Percentiles rank a stretch among this genome's conserved stretches.
These are phyloP conservation scores for Blera fallax DNA, from an alignment of 2,888 invertebrate genomes.

Conservation along the genomic window DNA sequence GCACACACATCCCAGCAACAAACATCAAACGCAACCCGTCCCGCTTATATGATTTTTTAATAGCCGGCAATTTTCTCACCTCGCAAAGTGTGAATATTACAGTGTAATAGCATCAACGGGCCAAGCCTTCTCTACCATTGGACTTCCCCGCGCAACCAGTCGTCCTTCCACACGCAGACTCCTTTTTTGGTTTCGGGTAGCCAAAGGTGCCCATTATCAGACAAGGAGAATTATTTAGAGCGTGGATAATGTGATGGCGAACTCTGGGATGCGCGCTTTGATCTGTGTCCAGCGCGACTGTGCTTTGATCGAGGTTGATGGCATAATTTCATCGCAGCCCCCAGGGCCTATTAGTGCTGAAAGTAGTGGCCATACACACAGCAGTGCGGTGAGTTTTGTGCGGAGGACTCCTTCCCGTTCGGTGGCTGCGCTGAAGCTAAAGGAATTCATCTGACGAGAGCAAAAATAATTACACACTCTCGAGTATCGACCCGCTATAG, in stretches of 20 bases:
- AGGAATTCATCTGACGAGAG: constrained; percentile 49
- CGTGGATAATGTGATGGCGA: constrained; percentile 71
- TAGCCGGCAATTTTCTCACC: constrained; percentile 82
- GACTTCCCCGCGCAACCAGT: constrained; percentile 26
- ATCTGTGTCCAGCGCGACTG: constrained; percentile 70
- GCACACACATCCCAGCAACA: constrained; percentile 15
- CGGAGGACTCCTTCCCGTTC: constrained; percentile 43
- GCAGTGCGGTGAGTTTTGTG: neutral
- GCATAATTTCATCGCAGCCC: constrained; percentile 81
- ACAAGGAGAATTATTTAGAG: constrained; percentile 73
- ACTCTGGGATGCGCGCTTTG: constrained; percentile 67
- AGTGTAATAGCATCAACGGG: constrained; percentile 82
- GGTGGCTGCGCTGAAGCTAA: neutral
- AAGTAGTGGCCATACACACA: constrained; percentile 44
- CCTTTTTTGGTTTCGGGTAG: constrained; percentile 67
- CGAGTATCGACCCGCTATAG: constrained; percentile 33
- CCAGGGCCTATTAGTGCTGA: constrained; percentile 78
- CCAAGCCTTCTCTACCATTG: constrained; percentile 76
- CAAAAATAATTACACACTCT: constrained; percentile 67
- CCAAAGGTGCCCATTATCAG: constrained; percentile 72
- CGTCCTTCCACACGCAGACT: constrained; percentile 24
- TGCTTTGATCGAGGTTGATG: constrained; percentile 81
- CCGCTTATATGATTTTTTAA: constrained; percentile 81
- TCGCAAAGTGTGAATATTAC: constrained; percentile 82
- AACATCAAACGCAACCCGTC: constrained; percentile 69